These are phyloP conservation scores for Lypha dubia DNA, from an alignment of 2,888 invertebrate species.

Conservation along the genomic window DNA sequence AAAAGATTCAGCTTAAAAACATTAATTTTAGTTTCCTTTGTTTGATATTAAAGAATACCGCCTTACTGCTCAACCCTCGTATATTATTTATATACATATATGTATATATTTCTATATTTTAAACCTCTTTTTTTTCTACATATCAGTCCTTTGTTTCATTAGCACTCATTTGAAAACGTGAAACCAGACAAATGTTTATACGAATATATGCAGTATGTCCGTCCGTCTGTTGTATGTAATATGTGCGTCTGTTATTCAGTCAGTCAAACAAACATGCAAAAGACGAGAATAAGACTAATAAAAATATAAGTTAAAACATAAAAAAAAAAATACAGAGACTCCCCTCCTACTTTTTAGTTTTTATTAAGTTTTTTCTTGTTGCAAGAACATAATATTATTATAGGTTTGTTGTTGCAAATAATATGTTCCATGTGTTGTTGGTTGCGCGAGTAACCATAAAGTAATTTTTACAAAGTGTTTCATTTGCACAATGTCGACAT, in stretches of 20 bases:
- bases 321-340: slow-evolving; percentile 50
- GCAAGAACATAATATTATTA: slow-evolving; percentile 56
- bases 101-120: slow-evolving; percentile 1
- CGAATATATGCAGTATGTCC: not conserved
- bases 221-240: slow-evolving; percentile 13
- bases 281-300: slow-evolving; percentile 44
- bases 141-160: slow-evolving; percentile 51
- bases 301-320: not conserved
- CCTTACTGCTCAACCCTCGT: slow-evolving; percentile 6
- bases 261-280: slow-evolving; percentile 66
- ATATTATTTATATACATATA: too few relatives aligned
- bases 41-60: too few relatives aligned
- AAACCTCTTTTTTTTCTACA: slow-evolving; percentile 37
- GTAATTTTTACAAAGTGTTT: slow-evolving; percentile 70
- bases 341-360: slow-evolving; percentile 61
- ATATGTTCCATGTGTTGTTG: slow-evolving; percentile 66
- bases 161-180: slow-evolving; percentile 48
- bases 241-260: slow-evolving; percentile 58
- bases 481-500: slow-evolving; percentile 70
- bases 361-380: slow-evolving; percentile 50
- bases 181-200: slow-evolving; percentile 23
- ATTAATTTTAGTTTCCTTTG: too few relatives aligned
- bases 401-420: slow-evolving; percentile 56
- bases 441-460: slow-evolving; percentile 67
- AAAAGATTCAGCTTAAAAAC: too few relatives aligned